Conservation (phyloP, 2,797 vertebrate species). For the Lacerta viridis region DNA sequence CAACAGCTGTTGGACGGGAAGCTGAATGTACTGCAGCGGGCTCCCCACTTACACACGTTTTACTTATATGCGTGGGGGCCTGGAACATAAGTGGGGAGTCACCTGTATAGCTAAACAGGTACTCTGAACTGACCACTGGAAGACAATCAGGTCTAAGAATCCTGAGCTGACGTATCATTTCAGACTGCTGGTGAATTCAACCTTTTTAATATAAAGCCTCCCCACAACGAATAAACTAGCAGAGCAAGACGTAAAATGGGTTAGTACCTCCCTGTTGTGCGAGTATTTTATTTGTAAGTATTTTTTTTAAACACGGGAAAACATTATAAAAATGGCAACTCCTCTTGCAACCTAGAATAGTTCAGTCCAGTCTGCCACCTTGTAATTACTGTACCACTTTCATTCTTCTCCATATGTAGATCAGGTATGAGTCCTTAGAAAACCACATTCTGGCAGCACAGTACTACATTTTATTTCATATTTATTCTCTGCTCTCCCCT, state of each 20-base stretch:
- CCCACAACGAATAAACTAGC: not conserved
- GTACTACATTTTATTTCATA: not conserved
- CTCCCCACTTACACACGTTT: too few species aligned
- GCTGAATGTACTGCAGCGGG: too few species aligned
- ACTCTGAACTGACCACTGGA: not conserved
- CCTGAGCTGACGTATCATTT: not conserved
- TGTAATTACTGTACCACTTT: not conserved
- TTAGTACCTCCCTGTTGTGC: not conserved
- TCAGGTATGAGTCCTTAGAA: not conserved
- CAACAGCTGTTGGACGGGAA: too few species aligned
- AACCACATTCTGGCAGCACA: not conserved
- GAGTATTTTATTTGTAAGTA: not conserved
- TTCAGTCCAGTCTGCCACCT: not conserved
- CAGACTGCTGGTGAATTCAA: not conserved
- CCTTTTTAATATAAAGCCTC: not conserved
- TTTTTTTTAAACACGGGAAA: not conserved
- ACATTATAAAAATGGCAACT: not conserved
- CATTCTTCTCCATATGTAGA: not conserved
- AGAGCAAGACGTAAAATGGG: not conserved
- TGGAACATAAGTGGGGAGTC: too few species aligned
- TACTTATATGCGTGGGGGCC: too few species aligned
- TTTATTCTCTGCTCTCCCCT: not conserved
- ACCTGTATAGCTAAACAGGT: not conserved
- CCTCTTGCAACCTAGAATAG: not conserved
- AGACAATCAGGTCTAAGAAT: not conserved